These are phyloP conservation scores for Camponotus floridanus DNA, from an alignment of 1,140 invertebrate genomes.

Conservation along the genomic window DNA sequence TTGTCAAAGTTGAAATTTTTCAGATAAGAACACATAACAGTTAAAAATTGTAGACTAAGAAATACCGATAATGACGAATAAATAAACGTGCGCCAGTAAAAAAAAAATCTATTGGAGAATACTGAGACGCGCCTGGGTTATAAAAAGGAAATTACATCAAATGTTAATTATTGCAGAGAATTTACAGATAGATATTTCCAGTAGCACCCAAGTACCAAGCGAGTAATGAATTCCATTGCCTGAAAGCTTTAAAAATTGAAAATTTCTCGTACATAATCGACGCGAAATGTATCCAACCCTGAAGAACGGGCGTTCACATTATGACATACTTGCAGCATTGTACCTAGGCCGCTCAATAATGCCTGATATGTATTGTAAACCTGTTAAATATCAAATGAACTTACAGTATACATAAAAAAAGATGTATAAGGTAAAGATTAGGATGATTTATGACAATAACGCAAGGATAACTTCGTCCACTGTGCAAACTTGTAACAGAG, in stretches of 20 bases:
- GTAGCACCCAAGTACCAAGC: slow-evolving; percentile 83
- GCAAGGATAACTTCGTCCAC: not conserved
- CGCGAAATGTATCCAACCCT: slow-evolving; percentile 78
- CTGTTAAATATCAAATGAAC: slow-evolving; percentile 82
- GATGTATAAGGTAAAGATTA: slow-evolving; percentile 1
- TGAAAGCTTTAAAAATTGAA: slow-evolving; percentile 72
- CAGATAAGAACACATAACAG: not conserved
- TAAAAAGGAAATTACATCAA: slow-evolving; percentile 48
- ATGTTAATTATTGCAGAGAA: slow-evolving; percentile 69
- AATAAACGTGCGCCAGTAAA: not conserved
- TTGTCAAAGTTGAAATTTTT: not conserved
- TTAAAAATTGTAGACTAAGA: not conserved
- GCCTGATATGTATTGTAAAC: slow-evolving; percentile 91
- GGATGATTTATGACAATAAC: slow-evolving; percentile 21
- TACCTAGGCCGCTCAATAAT: slow-evolving; percentile 89
- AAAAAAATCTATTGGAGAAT: slow-evolving; percentile 19
- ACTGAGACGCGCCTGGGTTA: slow-evolving; percentile 59
- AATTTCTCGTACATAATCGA: slow-evolving; percentile 84
- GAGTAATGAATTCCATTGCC: slow-evolving; percentile 70
- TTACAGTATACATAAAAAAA: slow-evolving; percentile 60
- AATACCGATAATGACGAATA: slow-evolving; percentile 11
- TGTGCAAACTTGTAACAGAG: not conserved
- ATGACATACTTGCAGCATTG: slow-evolving; percentile 90
- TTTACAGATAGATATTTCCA: slow-evolving; percentile 68
- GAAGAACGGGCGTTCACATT: slow-evolving; percentile 82